These are phyloP conservation scores for Gymnosoma rotundatum DNA, from an alignment of 2,888 invertebrate species.

Conservation along the genomic window DNA sequence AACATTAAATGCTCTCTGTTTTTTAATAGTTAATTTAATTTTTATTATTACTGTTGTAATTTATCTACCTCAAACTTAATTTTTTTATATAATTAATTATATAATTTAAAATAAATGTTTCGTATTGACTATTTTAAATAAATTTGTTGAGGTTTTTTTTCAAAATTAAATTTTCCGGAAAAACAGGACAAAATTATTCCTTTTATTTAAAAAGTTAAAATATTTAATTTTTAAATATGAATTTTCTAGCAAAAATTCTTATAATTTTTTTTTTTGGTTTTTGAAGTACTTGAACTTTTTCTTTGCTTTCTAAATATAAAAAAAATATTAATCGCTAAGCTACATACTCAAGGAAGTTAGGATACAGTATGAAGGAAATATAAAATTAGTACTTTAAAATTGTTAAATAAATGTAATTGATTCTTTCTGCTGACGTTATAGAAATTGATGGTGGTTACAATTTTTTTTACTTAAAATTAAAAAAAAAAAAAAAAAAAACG, in stretches of 20 bases:
- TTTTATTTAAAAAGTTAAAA: slow-evolving; percentile 74
- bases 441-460: neutral
- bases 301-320: slow-evolving; percentile 63
- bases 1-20: slow-evolving; percentile 76
- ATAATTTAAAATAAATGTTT: no score
- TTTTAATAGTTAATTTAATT: slow-evolving; percentile 72
- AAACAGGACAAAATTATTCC: neutral
- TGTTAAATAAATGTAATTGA: slow-evolving; percentile 45
- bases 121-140: no score
- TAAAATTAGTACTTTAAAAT: slow-evolving; percentile 52
- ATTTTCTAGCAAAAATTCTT: neutral
- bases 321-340: slow-evolving; percentile 38
- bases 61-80: slow-evolving; percentile 64
- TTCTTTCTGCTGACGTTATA: slow-evolving; percentile 62
- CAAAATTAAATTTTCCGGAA: no score
- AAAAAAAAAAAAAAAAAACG: neutral
- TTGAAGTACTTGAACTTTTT: slow-evolving; percentile 68
- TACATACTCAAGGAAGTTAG: neutral
- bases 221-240: slow-evolving; percentile 71
- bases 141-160: no score
- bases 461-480: slow-evolving; percentile 19
- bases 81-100: neutral
- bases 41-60: slow-evolving; percentile 72
- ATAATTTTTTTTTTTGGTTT: slow-evolving; percentile 5
- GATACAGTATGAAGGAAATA: slow-evolving; percentile 33